Evolutionary conservation across 1,140 invertebrate genomes (phyloP).

Genomic region (Heliconius hermathena): DNA sequence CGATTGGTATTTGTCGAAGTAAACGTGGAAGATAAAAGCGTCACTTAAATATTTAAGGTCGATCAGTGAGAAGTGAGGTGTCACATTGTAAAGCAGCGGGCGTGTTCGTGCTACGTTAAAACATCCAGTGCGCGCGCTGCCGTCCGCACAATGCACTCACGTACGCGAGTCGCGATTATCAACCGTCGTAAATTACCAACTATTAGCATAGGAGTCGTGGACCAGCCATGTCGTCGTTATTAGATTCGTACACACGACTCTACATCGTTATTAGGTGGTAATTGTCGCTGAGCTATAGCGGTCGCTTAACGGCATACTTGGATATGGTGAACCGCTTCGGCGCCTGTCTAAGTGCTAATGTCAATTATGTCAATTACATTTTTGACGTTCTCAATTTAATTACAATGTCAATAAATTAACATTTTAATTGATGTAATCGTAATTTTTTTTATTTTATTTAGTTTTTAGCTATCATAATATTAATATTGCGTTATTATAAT

Average conservation of each 20-base stretch:
- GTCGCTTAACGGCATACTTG: slow-evolving; percentile 73
- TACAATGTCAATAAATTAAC: background rate
- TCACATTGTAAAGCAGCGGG: slow-evolving; percentile 54
- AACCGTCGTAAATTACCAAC: slow-evolving; percentile 74
- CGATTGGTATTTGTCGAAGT: background rate
- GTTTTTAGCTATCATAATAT: too few relatives aligned
- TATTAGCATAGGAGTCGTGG: slow-evolving; percentile 78
- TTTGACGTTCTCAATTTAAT: background rate
- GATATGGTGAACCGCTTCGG: slow-evolving; percentile 38
- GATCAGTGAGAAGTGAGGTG: slow-evolving; percentile 51
- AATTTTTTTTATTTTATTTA: background rate
- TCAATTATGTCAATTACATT: background rate
- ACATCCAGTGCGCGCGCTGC: slow-evolving; percentile 55
- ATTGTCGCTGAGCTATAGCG: slow-evolving; percentile 71
- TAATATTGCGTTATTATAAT: too few relatives aligned
- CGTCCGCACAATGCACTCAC: slow-evolving; percentile 73
- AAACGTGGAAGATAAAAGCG: slow-evolving; percentile 21
- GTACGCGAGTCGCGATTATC: slow-evolving; percentile 77
- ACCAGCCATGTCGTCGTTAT: slow-evolving; percentile 66
- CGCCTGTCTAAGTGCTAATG: background rate
- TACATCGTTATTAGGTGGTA: slow-evolving; percentile 73
- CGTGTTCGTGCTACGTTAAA: slow-evolving; percentile 52
- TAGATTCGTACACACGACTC: slow-evolving; percentile 69
- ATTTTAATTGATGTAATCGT: background rate
- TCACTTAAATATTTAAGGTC: slow-evolving; percentile 53